Evolutionary conservation across 2,113 vertebrate genomes (phyloP).

Genomic region (Anser cygnoides): DNA sequence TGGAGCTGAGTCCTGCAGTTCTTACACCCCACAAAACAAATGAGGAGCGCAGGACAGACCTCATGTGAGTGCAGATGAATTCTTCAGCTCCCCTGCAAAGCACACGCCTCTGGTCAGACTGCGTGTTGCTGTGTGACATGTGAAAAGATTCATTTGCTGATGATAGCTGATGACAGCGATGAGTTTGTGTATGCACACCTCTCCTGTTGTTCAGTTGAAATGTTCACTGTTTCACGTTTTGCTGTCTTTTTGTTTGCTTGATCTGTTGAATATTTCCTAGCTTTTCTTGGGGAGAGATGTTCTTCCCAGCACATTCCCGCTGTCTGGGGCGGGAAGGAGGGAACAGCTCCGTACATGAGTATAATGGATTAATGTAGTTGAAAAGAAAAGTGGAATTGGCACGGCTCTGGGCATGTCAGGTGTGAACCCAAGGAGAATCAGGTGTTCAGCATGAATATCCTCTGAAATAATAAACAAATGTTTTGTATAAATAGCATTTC

Average conservation of each 20-base stretch:
- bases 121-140: neutral
- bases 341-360: neutral
- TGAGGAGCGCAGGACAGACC: neutral
- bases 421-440: neutral
- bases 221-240: neutral
- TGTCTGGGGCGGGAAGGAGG: neutral
- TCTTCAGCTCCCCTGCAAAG: neutral
- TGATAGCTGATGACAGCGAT: neutral
- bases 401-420: neutral
- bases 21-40: neutral
- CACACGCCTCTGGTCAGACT: neutral
- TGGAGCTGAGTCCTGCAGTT: neutral
- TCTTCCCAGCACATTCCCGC: neutral
- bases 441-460: neutral
- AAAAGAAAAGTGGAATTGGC: neutral
- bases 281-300: neutral
- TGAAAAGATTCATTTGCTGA: neutral
- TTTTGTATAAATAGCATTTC: constrained; percentile 31
- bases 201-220: neutral
- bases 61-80: neutral
- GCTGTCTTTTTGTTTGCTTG: neutral
- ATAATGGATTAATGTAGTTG: neutral
- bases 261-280: neutral
- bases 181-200: neutral
- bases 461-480: constrained; percentile 15